phyloP scores from a whole-genome alignment of 92 coral and sea anemone species.

The Scolanthus callimorphus region DNA sequence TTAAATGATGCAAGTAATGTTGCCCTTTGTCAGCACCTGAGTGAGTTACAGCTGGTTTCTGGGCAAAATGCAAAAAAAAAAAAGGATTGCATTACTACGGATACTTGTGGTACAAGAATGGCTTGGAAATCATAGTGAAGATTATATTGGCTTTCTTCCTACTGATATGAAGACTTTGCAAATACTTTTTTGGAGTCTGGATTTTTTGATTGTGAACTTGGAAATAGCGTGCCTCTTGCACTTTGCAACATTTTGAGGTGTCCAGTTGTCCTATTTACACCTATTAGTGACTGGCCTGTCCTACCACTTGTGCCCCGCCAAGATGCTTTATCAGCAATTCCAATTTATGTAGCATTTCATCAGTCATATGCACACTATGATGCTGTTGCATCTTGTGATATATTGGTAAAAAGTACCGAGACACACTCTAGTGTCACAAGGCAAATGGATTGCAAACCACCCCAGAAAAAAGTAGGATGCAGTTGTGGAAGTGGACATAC shows the following conservation, averaged over 20 bases:
- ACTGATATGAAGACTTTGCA: slow-evolving; percentile 20
- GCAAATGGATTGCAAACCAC: no score
- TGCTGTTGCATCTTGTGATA: slow-evolving; percentile 3
- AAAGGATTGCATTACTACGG: slow-evolving; percentile 11
- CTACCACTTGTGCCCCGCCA: slow-evolving; percentile 36
- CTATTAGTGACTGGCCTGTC: slow-evolving; percentile 39
- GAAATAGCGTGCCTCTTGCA: slow-evolving; percentile 36
- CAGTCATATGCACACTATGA: slow-evolving; percentile 43
- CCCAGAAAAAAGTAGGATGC: background rate
- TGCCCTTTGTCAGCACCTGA: slow-evolving; percentile 1
- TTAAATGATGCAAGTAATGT: background rate
- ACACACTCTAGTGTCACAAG: background rate
- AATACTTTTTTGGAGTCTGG: slow-evolving; percentile 22
- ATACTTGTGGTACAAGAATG: slow-evolving; percentile 32
- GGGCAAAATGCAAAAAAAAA: slow-evolving; percentile 1
- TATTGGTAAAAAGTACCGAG: background rate
- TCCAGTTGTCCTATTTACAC: slow-evolving; percentile 30
- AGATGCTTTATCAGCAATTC: background rate
- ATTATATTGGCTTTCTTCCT: slow-evolving; percentile 6
- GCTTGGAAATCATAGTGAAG: slow-evolving; percentile 13
- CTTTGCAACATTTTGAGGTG: slow-evolving; percentile 19
- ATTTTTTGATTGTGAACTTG: slow-evolving; percentile 37
- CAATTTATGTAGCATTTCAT: slow-evolving; percentile 12
- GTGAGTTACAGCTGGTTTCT: background rate
- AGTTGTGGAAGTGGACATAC: background rate